Percentiles rank a stretch among this genome's conserved stretches.
These are phyloP conservation scores for Zoroaster sp. DNA, from an alignment of 53 echinoderm and acorn worm genomes.

Conservation along the genomic window DNA sequence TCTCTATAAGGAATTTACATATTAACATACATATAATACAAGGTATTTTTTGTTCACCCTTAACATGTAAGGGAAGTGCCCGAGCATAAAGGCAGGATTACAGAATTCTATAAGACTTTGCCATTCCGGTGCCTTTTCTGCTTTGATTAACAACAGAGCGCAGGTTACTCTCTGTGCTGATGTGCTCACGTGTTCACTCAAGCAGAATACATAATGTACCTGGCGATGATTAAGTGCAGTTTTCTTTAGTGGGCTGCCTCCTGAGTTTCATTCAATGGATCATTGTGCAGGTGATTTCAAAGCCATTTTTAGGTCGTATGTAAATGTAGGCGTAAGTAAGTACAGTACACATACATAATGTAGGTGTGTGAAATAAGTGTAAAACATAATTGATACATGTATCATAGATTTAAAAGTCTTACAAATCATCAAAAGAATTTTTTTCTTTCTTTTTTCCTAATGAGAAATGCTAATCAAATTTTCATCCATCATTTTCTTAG, in stretches of 20 bases:
- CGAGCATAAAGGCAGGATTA: background rate
- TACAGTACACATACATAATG: too few species aligned
- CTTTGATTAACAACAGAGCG: too few species aligned
- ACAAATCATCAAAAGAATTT: too few species aligned
- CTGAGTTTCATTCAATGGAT: background rate
- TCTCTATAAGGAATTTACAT: background rate
- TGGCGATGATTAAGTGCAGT: background rate
- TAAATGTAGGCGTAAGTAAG: too few species aligned
- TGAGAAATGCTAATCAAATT: too few species aligned
- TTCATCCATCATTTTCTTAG: background rate
- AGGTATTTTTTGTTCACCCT: background rate
- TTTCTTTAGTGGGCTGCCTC: background rate
- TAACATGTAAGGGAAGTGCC: background rate
- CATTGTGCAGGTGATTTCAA: background rate
- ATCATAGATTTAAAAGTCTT: too few species aligned
- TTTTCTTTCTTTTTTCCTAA: too few species aligned
- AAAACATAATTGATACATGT: too few species aligned
- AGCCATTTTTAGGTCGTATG: too few species aligned
- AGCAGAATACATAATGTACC: background rate
- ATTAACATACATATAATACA: too few species aligned
- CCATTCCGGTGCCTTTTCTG: background rate
- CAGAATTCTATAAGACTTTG: background rate
- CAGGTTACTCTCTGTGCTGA: background rate
- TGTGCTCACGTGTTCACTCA: background rate
- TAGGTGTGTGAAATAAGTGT: too few species aligned